phyloP scores from a whole-genome alignment of 2,113 vertebrate species.

The Chascanopsetta lugubris region DNA sequence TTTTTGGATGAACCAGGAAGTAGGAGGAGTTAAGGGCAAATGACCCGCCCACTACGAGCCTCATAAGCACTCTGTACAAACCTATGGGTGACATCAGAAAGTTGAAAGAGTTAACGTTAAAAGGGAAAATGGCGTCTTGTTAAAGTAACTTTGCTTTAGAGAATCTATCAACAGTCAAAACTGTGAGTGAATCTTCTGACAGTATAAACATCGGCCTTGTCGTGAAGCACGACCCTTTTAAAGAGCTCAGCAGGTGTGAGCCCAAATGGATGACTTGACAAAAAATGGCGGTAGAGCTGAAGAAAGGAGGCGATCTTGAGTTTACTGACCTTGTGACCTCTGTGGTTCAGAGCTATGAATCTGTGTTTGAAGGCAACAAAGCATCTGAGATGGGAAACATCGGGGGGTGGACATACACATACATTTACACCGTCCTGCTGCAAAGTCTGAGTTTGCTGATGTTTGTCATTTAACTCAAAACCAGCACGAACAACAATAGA shows the following conservation, averaged over 20 bases:
- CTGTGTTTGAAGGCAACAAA: conserved; percentile 48
- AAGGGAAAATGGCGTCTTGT: no score
- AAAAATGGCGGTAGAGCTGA: conserved; percentile 45
- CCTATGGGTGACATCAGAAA: no score
- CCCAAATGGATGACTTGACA: conserved; percentile 22
- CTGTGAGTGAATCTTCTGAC: no score
- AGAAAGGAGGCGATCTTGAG: conserved; percentile 40
- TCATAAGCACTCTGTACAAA: no score
- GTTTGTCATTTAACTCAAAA: no score
- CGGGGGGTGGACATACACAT: conserved; percentile 31
- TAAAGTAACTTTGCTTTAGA: no score
- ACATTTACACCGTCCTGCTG: conserved; percentile 11
- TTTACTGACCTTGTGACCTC: conserved; percentile 24
- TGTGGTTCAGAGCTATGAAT: conserved; percentile 1
- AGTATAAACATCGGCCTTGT: not conserved
- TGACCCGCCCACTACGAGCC: no score
- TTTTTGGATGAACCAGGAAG: no score
- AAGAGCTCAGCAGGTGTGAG: conserved; percentile 41
- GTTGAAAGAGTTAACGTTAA: no score
- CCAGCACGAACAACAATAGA: no score
- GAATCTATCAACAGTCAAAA: no score
- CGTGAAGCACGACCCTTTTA: not conserved
- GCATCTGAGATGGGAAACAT: conserved; percentile 56
- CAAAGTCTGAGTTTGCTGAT: conserved; percentile 24
- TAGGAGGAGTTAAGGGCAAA: no score